Conservation (phyloP, 1,140 invertebrate genomes). For the Drosophila bocqueti region DNA sequence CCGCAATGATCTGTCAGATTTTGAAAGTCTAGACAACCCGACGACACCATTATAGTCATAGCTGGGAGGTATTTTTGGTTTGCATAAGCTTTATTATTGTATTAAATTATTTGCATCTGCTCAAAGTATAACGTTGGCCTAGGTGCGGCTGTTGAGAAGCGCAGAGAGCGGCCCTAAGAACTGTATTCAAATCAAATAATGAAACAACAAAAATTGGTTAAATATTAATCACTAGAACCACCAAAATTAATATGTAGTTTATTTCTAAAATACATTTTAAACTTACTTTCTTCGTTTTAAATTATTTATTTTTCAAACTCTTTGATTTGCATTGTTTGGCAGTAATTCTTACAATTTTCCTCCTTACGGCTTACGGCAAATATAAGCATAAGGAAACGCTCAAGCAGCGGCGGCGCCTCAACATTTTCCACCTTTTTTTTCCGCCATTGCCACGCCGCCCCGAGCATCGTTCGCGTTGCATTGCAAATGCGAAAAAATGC, state of each 20-base stretch:
- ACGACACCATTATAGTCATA: conserved; percentile 29
- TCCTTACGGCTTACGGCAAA: conserved; percentile 1
- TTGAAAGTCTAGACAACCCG: conserved; percentile 68
- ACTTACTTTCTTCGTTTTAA: neutral
- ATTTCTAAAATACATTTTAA: neutral
- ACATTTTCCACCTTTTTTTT: conserved; percentile 27
- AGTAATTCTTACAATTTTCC: conserved; percentile 13
- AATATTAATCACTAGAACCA: neutral
- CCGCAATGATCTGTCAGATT: conserved; percentile 48
- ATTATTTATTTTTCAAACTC: neutral
- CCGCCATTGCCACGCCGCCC: conserved; percentile 61
- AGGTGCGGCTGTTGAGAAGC: conserved; percentile 6
- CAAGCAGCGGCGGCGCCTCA: conserved; percentile 47
- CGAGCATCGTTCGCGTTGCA: conserved; percentile 57
- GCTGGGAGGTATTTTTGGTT: conserved; percentile 16
- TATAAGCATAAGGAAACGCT: conserved; percentile 31
- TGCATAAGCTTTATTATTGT: conserved; percentile 2
- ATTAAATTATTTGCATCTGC: conserved; percentile 38
- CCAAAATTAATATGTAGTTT: neutral
- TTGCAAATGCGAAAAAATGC: conserved; percentile 56
- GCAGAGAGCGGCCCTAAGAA: conserved; percentile 4
- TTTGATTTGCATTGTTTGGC: conserved; percentile 3
- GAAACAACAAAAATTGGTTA: neutral
- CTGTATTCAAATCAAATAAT: neutral
- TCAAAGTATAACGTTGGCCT: conserved; percentile 20